phyloP scores from a whole-genome alignment of 2,113 vertebrate species.

The Trachemys scripta region DNA sequence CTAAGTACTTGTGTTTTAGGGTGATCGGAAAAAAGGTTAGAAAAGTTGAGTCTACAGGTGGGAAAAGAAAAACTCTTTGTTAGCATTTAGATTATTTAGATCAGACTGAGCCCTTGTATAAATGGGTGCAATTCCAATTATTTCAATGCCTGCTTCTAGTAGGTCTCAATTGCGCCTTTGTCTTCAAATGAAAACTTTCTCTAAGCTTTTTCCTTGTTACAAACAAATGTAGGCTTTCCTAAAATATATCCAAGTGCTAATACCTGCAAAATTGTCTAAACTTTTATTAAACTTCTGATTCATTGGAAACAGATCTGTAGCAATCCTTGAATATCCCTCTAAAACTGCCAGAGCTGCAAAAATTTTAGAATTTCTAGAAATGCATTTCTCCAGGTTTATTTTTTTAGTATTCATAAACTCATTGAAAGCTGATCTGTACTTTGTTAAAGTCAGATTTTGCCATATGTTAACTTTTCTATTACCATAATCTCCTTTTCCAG shows the following conservation, averaged over 20 bases:
- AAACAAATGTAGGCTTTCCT: background rate
- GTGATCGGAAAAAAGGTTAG: background rate
- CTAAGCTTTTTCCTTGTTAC: background rate
- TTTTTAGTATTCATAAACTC: background rate
- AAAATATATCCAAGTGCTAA: too few species aligned
- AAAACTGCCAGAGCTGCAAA: background rate
- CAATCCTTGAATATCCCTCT: background rate
- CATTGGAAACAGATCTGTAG: background rate
- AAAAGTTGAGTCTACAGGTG: background rate
- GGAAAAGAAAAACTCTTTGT: background rate
- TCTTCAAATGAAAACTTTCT: background rate
- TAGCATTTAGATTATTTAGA: background rate
- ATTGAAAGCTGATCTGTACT: background rate
- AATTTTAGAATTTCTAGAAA: background rate
- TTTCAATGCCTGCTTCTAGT: background rate
- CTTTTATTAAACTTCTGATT: slow-evolving; percentile 1
- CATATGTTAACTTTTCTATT: background rate
- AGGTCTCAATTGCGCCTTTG: background rate
- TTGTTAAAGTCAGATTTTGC: background rate
- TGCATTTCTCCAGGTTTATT: background rate
- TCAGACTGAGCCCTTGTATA: background rate
- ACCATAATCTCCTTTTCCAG: background rate
- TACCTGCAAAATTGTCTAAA: background rate
- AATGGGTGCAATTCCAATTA: background rate
- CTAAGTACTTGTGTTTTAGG: background rate